Evolutionary conservation across 1,140 invertebrate genomes (phyloP), one percentile per base, ranked within the genome.

Genomic region (Cydia pomonella): DNA sequence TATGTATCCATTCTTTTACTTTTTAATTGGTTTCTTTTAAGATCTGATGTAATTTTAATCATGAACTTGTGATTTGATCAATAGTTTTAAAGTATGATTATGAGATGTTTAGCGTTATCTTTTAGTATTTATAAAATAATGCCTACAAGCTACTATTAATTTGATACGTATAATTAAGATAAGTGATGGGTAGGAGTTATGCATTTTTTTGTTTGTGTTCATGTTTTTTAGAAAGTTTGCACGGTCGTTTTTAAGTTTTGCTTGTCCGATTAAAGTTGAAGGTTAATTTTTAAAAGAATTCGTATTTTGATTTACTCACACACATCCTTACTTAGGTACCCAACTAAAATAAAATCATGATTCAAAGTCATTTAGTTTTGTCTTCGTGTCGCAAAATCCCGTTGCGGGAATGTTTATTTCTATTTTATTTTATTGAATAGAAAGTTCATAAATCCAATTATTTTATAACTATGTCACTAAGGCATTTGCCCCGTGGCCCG

Each of bases 81-180:
- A 84, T 86, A 79, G 76, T 90, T 91, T 92, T 88, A 90, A 84
- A 83, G 77, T 84, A 80, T 90, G 90, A 90, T 92, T 92, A 88
- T 89, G 84, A 84, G 74, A 86, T 89, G 73, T 77, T 53, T 75
- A 64, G 59, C 50, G 79, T 81, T 78, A 79, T 75, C 73, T 75
- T 75, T 82, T 76, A 85, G 81, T 89, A 82, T 86, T 90, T 88
- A 84, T 85, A 75, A 81, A 84, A 82, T 86, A 78, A 50, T 66
- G 50, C 12, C 38, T 44, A 59, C n/a, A 76, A 76, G 62, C 29
- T 10, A 76, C 75, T 79, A 82, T 78, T 79, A 72, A 77, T 73
- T 77, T 75, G 53, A 27, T 75, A 72, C 44, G 53, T 76, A 62
- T 33, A 72, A 44, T 33, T 78, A 63, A 78, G 25, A 66, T 41